Base-by-base conservation (phyloP, 2,797 vertebrate genomes). In the Macrochelys suwanniensis region DNA sequence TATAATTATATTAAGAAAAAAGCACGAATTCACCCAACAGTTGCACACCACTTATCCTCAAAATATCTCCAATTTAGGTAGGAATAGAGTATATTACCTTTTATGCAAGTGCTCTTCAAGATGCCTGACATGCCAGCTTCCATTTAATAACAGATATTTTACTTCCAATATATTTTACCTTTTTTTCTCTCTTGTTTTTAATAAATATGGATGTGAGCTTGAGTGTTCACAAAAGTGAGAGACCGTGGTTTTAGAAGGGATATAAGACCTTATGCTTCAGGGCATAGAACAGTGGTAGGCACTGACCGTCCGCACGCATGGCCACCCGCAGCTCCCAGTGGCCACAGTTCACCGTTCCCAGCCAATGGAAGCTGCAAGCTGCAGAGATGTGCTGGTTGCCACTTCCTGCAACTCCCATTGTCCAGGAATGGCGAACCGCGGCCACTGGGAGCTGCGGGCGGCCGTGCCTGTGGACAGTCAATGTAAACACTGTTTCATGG, bases 51-150 rank as follows among this genome's bases (percentile, higher is more conserved):
- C 95, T 97, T 97, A 97, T 88, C 93, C 95, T 97, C 93, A 97
- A 97, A 97, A 97, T 97, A 97, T 96, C 96, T 95, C 96, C 97
- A 97, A 92, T 97, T 97, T 97, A 97, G 93, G 94, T 96, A 96
- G 92, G 94, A 97, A 97, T 97, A 94, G 96, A 97, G 95, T 91
- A 95, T 90, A 97, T 96, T 89, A 89, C 93, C 95, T 97, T 95
- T 97, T 97, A 96, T 95, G 95, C 92, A 95, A 96, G 94, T 95
- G 95, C 94, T 93, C 95, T 96, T 97, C 96, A 97, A 96, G 96
- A 97, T 96, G 61, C 94, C 80, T 96, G 95, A 97, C 95, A 97
- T 97, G 95, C 90, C 95, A 97, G 95, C 88, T 96, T 88, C 80
- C 95, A 96, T 97, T 96, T 97, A 97, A 97, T 95, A 97, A 94